Percentiles rank a stretch among this genome's conserved stretches.
Evolutionary conservation across 2,888 invertebrate genomes (phyloP).

Genomic region (Gortyna flavago): DNA sequence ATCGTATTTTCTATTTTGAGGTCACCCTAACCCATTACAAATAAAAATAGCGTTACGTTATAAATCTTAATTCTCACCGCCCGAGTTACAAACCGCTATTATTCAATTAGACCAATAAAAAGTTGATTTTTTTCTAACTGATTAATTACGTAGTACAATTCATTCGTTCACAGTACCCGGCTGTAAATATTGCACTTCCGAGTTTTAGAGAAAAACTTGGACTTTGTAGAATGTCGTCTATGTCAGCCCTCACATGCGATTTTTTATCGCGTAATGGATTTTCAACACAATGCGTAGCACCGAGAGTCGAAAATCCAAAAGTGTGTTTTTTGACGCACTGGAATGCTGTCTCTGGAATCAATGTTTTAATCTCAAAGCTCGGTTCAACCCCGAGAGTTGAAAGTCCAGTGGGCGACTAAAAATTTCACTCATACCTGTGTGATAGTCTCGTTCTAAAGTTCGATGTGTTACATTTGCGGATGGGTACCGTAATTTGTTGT

Average conservation of each 20-base stretch:
- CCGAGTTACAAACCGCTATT: conserved; percentile 41
- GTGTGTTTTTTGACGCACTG: background rate
- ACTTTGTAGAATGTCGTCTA: background rate
- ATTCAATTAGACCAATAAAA: conserved; percentile 65
- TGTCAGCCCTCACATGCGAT: background rate
- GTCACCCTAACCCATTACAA: conserved; percentile 27
- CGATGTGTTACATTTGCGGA: background rate
- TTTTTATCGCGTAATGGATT: background rate
- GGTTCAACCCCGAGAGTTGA: background rate
- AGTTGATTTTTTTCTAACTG: conserved; percentile 43
- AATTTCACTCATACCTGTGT: background rate
- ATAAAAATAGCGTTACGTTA: conserved; percentile 43
- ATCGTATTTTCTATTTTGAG: background rate
- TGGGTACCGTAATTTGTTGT: background rate
- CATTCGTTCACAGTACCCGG: conserved; percentile 24
- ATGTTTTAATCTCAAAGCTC: background rate
- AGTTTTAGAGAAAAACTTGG: background rate
- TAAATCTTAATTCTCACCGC: conserved; percentile 53
- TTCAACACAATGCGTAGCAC: background rate
- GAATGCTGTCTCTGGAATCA: background rate
- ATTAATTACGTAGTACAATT: conserved; percentile 56
- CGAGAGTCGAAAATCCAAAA: background rate
- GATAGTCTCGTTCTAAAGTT: background rate
- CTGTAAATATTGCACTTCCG: background rate
- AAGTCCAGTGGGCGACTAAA: background rate